Percentiles rank a stretch among this genome's conserved stretches.
phyloP scores from a whole-genome alignment of 2,888 invertebrate species.

The Neoaliturus tenellus region DNA sequence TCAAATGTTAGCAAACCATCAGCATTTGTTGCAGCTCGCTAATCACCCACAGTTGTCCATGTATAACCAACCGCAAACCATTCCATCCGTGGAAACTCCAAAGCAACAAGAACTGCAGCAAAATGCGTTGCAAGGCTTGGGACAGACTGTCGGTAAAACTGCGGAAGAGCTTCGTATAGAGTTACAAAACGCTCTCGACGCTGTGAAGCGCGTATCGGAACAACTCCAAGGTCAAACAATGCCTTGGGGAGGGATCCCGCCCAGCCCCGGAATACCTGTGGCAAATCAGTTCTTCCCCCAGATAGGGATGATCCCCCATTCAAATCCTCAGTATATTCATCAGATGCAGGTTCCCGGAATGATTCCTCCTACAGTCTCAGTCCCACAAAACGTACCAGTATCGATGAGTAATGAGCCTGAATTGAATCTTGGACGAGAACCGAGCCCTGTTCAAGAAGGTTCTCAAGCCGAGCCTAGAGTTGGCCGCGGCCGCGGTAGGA shows the following conservation, averaged over 20 bases:
- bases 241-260: background rate
- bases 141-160: background rate
- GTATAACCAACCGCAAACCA: background rate
- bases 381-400: background rate
- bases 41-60: background rate
- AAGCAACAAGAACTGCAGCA: slow-evolving; percentile 8
- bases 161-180: background rate
- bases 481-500: slow-evolving; percentile 7
- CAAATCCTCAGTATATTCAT: background rate
- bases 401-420: background rate
- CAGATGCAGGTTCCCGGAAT: background rate
- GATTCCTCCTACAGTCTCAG: background rate
- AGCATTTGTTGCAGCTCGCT: background rate
- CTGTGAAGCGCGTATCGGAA: background rate
- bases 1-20: background rate
- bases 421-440: background rate
- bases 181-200: background rate
- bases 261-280: background rate
- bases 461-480: background rate
- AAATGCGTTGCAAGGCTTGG: background rate
- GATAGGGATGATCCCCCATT: background rate
- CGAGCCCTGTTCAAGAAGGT: background rate
- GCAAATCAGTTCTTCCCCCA: background rate
- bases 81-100: background rate
- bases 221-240: background rate